Evolutionary conservation across 1,140 invertebrate genomes (phyloP).

Genomic region (Agrypnia vestita): DNA sequence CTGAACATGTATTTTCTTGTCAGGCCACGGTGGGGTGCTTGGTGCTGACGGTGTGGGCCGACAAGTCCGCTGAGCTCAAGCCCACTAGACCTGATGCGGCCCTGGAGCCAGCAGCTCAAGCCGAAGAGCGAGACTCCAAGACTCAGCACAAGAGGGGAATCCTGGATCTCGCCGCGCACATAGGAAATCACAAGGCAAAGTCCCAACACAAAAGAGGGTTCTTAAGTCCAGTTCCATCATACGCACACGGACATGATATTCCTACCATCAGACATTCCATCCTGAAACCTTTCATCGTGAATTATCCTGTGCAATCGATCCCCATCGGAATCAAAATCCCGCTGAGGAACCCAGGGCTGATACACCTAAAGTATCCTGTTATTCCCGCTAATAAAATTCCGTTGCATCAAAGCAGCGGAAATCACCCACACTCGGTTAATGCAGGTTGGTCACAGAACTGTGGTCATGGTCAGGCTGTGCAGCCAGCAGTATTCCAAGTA

Average conservation of each 20-base stretch:
- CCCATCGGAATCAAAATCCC: slow-evolving; percentile 69
- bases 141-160: slow-evolving; percentile 69
- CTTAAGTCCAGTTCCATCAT: slow-evolving; percentile 66
- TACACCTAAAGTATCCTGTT: slow-evolving; percentile 48
- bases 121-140: slow-evolving; percentile 49
- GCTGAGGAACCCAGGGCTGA: slow-evolving; percentile 63
- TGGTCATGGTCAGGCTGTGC: slow-evolving; percentile 65
- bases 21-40: slow-evolving; percentile 67
- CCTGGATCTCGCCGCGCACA: slow-evolving; percentile 60
- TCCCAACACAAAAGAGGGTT: slow-evolving; percentile 69
- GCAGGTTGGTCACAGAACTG: slow-evolving; percentile 63
- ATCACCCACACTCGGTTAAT: slow-evolving; percentile 46
- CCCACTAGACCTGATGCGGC: not conserved
- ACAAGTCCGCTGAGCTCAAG: slow-evolving; percentile 54
- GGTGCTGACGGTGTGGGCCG: slow-evolving; percentile 62
- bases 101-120: slow-evolving; percentile 22
- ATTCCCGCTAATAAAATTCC: slow-evolving; percentile 2
- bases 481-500: slow-evolving; percentile 62
- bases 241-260: slow-evolving; percentile 69
- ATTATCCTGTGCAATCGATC: slow-evolving; percentile 69
- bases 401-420: slow-evolving; percentile 63
- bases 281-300: slow-evolving; percentile 69
- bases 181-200: slow-evolving; percentile 59
- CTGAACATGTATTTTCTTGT: slow-evolving; percentile 60
- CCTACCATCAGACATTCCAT: slow-evolving; percentile 69